A percentile compares a stretch with the other conserved stretches of the same genome.
Conservation (phyloP, 2,797 vertebrate species). For the Poecilia gillii region DNA sequence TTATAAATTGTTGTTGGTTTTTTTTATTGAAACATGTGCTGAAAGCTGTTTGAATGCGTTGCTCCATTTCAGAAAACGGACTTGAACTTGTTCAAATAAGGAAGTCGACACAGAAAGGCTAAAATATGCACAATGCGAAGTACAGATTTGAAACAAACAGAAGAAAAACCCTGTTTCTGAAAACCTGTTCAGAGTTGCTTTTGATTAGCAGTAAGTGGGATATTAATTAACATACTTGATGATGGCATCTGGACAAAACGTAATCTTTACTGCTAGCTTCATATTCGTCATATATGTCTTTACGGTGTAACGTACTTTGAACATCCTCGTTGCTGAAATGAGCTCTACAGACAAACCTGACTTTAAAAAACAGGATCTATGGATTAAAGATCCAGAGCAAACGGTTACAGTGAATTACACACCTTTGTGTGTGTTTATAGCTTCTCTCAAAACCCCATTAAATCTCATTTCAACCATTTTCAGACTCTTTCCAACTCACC, state of each 20-base stretch:
- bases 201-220: no score
- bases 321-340: no score
- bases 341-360: no score
- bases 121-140: background rate
- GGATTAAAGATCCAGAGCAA: background rate
- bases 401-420: background rate
- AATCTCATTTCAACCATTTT: background rate
- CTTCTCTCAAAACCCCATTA: background rate
- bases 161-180: no score
- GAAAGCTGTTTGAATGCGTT: background rate
- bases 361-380: background rate
- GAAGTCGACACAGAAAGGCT: background rate
- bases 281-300: no score
- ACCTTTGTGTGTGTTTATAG: background rate
- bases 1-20: no score
- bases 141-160: background rate
- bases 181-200: no score
- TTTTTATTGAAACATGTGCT: background rate
- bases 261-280: no score
- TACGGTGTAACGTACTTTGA: no score
- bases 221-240: no score
- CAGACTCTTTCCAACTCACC: background rate
- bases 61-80: background rate
- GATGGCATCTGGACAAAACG: no score
- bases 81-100: background rate